Percentiles rank a stretch among this genome's conserved stretches.
Evolutionary conservation across 37 sponge, comb jelly and placozoan species (phyloP).

Genomic region (Oopsacas minuta): DNA sequence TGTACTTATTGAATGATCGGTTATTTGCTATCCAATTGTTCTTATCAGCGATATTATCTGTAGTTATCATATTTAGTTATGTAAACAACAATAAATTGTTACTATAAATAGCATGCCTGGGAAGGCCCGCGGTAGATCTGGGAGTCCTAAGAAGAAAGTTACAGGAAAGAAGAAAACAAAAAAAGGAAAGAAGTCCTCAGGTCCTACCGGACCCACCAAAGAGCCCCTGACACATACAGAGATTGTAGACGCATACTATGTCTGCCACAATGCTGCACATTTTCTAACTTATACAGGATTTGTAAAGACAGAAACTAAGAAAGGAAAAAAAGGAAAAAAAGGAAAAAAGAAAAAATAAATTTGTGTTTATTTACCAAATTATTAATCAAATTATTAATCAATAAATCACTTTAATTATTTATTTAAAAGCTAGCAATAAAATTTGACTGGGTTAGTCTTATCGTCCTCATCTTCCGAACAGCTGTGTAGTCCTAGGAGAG

Average conservation of each 20-base stretch:
- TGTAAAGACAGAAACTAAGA: background rate
- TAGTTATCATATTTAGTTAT: too few species aligned
- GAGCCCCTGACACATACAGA: conserved; percentile 9
- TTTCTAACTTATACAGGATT: background rate
- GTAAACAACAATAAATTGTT: too few species aligned
- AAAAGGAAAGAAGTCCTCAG: background rate
- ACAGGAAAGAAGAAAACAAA: background rate
- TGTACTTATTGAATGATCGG: too few species aligned
- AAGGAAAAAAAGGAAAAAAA: background rate
- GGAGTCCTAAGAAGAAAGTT: background rate
- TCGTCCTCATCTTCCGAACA: background rate
- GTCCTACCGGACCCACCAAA: background rate
- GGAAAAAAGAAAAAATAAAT: background rate
- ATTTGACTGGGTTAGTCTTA: background rate
- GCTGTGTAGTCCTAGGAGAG: background rate
- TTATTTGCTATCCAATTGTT: too few species aligned
- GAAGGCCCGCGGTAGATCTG: background rate
- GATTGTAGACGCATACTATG: conserved; percentile 7
- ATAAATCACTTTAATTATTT: background rate
- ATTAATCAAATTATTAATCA: background rate
- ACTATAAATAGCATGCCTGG: background rate
- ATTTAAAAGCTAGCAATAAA: background rate
- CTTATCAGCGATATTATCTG: too few species aligned
- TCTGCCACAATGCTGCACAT: conserved; percentile 7
- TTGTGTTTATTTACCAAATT: background rate